A percentile compares a stretch with the other conserved stretches of the same genome.
Evolutionary conservation across 2,888 invertebrate genomes (phyloP).

Genomic region (Mesoligia furuncula): DNA sequence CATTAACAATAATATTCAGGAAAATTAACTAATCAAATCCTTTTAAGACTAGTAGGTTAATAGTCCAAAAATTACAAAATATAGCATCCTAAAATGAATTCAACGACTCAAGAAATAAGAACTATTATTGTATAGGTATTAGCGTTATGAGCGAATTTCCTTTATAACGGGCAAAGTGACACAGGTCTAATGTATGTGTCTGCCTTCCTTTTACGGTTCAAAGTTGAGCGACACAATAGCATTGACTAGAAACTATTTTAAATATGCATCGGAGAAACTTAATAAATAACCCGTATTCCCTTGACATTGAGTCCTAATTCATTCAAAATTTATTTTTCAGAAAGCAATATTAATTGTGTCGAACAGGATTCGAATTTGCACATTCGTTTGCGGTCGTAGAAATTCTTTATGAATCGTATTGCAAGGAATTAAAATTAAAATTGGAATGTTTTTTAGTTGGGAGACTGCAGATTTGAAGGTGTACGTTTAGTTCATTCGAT

Average conservation of each 20-base stretch:
- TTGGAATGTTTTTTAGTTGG: slow-evolving; percentile 34
- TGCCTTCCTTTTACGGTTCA: slow-evolving; percentile 77
- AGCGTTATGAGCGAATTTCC: slow-evolving; percentile 38
- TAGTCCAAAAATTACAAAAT: slow-evolving; percentile 7
- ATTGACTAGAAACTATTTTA: slow-evolving; percentile 64
- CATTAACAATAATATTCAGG: not conserved
- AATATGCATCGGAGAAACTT: slow-evolving; percentile 42
- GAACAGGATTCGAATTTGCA: slow-evolving; percentile 58
- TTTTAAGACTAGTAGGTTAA: slow-evolving; percentile 40
- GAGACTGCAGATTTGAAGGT: slow-evolving; percentile 59
- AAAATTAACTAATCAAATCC: slow-evolving; percentile 17
- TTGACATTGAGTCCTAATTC: slow-evolving; percentile 56
- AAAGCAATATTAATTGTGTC: slow-evolving; percentile 56
- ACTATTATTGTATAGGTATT: slow-evolving; percentile 25
- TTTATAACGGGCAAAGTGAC: slow-evolving; percentile 73
- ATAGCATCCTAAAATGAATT: slow-evolving; percentile 23
- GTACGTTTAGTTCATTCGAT: slow-evolving; percentile 71
- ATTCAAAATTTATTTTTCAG: slow-evolving; percentile 41
- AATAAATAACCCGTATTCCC: slow-evolving; percentile 50
- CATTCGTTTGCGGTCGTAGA: slow-evolving; percentile 12
- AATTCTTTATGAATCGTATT: slow-evolving; percentile 32
- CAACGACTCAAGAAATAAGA: slow-evolving; percentile 15
- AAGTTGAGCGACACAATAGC: slow-evolving; percentile 77
- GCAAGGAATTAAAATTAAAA: slow-evolving; percentile 39
- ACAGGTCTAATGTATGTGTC: slow-evolving; percentile 63